Percentiles rank a stretch among this genome's conserved stretches.
phyloP scores from a whole-genome alignment of 2,113 vertebrate genomes.

The Microcebus jonahi region DNA sequence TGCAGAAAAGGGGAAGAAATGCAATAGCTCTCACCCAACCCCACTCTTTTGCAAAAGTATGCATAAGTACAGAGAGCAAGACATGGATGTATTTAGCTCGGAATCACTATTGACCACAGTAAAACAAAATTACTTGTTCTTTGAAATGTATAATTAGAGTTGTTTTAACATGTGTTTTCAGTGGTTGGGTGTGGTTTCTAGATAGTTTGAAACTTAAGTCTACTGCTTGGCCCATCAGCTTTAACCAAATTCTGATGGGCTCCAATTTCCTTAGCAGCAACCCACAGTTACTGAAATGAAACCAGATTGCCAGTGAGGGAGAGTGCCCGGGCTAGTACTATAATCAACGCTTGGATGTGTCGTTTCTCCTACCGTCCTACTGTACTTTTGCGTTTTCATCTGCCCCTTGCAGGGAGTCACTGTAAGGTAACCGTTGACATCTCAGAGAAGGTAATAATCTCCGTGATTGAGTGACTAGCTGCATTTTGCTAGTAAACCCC shows the following conservation, averaged over 20 bases:
- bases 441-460: not conserved
- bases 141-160: slow-evolving; percentile 10
- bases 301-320: not conserved
- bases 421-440: not conserved
- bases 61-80: not conserved
- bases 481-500: not conserved
- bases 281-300: not conserved
- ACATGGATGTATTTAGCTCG: slow-evolving; percentile 26
- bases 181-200: slow-evolving; percentile 43
- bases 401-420: not conserved
- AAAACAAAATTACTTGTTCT: not conserved
- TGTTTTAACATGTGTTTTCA: slow-evolving; percentile 22
- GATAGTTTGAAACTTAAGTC: slow-evolving; percentile 34
- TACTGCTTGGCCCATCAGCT: not conserved
- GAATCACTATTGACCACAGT: not conserved
- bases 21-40: not conserved
- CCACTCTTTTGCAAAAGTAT: not conserved
- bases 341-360: rapidly evolving
- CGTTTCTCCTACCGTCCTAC: not conserved
- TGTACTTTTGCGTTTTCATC: not conserved
- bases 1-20: not conserved
- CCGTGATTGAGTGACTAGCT: not conserved
- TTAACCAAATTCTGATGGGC: not conserved
- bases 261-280: not conserved
- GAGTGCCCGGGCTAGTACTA: not conserved